Conservation (phyloP, 1,140 invertebrate species). For the Rhagoletis zephyria region DNA sequence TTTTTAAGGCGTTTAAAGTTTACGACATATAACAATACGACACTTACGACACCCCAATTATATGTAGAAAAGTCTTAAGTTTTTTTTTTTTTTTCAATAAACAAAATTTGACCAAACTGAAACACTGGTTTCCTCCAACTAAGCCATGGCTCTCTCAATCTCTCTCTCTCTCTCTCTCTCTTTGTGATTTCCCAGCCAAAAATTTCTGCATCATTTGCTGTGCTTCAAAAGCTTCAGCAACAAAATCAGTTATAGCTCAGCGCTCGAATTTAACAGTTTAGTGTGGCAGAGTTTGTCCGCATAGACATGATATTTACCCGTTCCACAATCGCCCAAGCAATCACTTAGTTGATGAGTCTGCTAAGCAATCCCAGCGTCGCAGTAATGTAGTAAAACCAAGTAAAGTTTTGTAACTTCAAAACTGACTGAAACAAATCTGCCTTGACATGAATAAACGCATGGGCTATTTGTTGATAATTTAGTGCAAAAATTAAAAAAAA, state of each 20-base stretch:
- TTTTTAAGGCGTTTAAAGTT: too few relatives aligned
- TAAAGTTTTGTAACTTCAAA: not conserved
- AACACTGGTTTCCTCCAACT: not conserved
- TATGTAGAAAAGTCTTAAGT: too few relatives aligned
- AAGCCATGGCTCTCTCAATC: not conserved
- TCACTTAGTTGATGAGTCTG: not conserved
- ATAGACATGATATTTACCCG: conserved; percentile 1
- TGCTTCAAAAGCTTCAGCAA: not conserved
- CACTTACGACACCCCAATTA: too few relatives aligned
- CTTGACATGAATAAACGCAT: not conserved
- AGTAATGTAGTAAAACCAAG: not conserved
- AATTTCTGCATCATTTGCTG: not conserved
- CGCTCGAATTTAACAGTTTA: conserved; percentile 24
- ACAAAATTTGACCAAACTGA: not conserved
- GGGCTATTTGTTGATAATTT: not conserved
- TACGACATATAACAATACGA: too few relatives aligned
- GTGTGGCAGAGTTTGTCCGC: not conserved
- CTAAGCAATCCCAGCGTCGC: not conserved
- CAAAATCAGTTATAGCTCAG: conserved; percentile 31
- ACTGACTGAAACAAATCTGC: not conserved
- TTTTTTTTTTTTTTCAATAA: too few relatives aligned
- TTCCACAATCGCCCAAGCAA: not conserved
- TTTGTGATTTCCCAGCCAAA: not conserved
- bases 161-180: not conserved
- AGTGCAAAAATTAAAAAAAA: not conserved